phyloP scores from a whole-genome alignment of 1,140 invertebrate genomes.

The Anthonomus grandis region DNA sequence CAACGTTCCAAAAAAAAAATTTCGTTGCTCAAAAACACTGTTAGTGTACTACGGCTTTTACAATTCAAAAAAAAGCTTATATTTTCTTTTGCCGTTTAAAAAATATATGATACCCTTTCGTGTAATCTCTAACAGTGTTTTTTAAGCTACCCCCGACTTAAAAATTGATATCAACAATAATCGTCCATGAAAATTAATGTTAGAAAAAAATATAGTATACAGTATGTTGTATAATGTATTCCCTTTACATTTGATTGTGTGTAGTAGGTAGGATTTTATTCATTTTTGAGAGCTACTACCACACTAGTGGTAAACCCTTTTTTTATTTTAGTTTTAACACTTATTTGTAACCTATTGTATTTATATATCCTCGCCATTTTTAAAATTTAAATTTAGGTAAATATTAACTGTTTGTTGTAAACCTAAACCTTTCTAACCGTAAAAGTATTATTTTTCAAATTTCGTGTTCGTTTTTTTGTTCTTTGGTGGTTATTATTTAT shows the following conservation, averaged over 20 bases:
- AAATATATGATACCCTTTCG: too few relatives aligned
- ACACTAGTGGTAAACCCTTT: too few relatives aligned
- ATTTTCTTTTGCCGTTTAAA: too few relatives aligned
- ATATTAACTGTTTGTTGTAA: too few relatives aligned
- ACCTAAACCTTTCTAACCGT: constrained; percentile 1
- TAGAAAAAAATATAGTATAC: constrained; percentile 42
- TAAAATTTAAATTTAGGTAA: too few relatives aligned
- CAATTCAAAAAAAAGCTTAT: too few relatives aligned
- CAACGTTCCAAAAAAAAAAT: constrained; percentile 15
- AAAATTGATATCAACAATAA: constrained; percentile 46
- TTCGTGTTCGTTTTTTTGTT: constrained; percentile 1
- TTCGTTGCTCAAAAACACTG: constrained; percentile 15
- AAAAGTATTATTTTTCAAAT: constrained; percentile 5
- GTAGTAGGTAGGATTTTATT: constrained; percentile 7
- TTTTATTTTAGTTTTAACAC: too few relatives aligned
- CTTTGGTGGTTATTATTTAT: too few relatives aligned
- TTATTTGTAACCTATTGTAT: too few relatives aligned
- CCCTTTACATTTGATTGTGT: constrained; percentile 20
- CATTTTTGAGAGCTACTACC: too few relatives aligned
- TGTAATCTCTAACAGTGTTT: constrained; percentile 20
- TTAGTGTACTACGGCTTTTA: not conserved
- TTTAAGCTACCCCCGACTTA: constrained; percentile 19
- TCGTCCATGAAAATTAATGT: constrained; percentile 44
- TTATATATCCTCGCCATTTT: not conserved
- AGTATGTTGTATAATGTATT: constrained; percentile 38